These are phyloP conservation scores for Drosophila rufa DNA, from an alignment of 1,140 invertebrate genomes.

Conservation along the genomic window DNA sequence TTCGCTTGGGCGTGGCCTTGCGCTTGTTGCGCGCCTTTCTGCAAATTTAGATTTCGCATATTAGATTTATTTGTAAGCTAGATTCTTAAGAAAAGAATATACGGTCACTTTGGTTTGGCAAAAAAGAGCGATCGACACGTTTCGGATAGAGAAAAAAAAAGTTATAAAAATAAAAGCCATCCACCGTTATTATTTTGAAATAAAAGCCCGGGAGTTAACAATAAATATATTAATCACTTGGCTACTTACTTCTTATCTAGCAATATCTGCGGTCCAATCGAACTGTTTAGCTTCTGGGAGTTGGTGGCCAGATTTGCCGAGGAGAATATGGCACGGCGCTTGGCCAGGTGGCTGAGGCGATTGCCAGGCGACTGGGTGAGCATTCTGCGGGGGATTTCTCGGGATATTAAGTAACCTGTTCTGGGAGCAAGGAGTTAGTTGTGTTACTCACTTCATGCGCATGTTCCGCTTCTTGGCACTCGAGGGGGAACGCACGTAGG, in stretches of 20 bases:
- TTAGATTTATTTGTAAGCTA: neutral
- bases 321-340: conserved; percentile 88
- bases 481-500: conserved; percentile 86
- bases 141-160: too few species aligned
- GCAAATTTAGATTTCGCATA: neutral
- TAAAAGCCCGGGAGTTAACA: too few species aligned
- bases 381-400: conserved; percentile 65
- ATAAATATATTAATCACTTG: too few species aligned
- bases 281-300: conserved; percentile 72
- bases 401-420: neutral
- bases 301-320: conserved; percentile 85
- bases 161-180: too few species aligned
- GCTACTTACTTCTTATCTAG: conserved; percentile 76
- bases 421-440: neutral
- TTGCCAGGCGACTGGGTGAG: conserved; percentile 88
- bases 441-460: conserved; percentile 76
- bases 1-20: conserved; percentile 79
- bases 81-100: too few species aligned
- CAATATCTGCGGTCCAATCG: conserved; percentile 78
- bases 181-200: too few species aligned
- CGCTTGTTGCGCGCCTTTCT: conserved; percentile 76
- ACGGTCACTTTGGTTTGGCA: too few species aligned
- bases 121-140: too few species aligned
- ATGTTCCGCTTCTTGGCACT: conserved; percentile 87
- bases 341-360: conserved; percentile 88